Evolutionary conservation across 2,113 vertebrate genomes (phyloP).

Genomic region (Saimiri boliviensis): DNA sequence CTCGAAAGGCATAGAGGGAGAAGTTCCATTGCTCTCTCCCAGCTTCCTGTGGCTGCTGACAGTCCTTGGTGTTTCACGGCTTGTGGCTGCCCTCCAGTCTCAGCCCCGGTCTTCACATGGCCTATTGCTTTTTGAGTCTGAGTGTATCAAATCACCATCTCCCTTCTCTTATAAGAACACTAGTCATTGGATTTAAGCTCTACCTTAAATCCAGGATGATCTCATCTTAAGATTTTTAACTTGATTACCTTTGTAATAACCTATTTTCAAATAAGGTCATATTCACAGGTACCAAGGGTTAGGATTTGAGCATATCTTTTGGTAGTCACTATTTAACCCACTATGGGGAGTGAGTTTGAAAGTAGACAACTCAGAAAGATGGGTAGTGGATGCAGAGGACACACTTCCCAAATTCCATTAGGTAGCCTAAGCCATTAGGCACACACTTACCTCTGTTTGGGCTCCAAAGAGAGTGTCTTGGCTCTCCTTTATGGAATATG

Average conservation of each 20-base stretch:
- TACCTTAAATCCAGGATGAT: not conserved
- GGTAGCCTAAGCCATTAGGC: not conserved
- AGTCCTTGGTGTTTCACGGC: no score
- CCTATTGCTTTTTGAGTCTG: not conserved
- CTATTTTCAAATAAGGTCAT: not conserved
- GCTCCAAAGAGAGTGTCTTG: not conserved
- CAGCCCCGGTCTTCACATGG: not conserved
- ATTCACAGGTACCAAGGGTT: not conserved
- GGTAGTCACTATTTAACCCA: not conserved
- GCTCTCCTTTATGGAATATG: not conserved
- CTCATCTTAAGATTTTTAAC: not conserved
- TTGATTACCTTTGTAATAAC: not conserved
- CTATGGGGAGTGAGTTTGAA: not conserved
- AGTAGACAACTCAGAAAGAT: not conserved
- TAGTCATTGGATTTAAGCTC: not conserved
- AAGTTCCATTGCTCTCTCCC: not conserved
- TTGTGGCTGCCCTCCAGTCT: not conserved
- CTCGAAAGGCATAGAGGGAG: not conserved
- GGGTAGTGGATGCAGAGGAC: not conserved
- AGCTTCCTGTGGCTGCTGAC: not conserved
- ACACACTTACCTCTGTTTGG: not conserved
- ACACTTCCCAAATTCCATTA: not conserved
- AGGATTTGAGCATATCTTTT: not conserved
- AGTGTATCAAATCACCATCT: not conserved
- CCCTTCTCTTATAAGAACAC: not conserved